Conservation (phyloP, 1,140 invertebrate species). For the Mizuhopecten yessoensis region DNA sequence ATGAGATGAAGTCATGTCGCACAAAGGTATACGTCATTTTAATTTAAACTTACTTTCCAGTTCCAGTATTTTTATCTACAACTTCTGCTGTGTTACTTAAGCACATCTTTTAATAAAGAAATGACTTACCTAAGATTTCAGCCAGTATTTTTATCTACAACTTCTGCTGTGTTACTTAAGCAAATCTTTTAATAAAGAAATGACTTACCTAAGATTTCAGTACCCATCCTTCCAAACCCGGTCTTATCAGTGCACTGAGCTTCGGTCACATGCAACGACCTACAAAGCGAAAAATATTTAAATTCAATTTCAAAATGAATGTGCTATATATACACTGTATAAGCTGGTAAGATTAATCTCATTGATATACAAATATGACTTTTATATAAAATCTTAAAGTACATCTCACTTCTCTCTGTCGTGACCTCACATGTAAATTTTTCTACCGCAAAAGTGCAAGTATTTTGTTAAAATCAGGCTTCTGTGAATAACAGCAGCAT, state of each 20-base stretch:
- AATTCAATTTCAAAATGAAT: not conserved
- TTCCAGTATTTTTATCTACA: too few relatives aligned
- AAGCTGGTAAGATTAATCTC: not conserved
- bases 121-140: not conserved
- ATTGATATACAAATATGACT: constrained; percentile 28
- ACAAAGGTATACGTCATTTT: too few relatives aligned
- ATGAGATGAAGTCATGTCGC: too few relatives aligned
- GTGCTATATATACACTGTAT: too few relatives aligned
- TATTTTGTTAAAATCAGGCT: not conserved
- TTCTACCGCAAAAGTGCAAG: not conserved
- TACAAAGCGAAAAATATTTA: not conserved
- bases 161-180: too few relatives aligned
- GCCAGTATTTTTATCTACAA: not conserved
- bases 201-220: not conserved
- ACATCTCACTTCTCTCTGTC: not conserved
- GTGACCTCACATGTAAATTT: constrained; percentile 23
- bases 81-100: too few relatives aligned
- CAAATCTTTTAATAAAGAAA: too few relatives aligned
- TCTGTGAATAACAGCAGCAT: constrained; percentile 7
- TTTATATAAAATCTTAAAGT: constrained; percentile 36
- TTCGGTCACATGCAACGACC: not conserved
- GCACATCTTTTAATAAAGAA: too few relatives aligned
- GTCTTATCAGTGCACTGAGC: not conserved
- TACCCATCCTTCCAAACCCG: not conserved
- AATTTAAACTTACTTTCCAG: too few relatives aligned